Evolutionary conservation across 2,888 invertebrate genomes (phyloP).

Genomic region (Geophilus truncorum): DNA sequence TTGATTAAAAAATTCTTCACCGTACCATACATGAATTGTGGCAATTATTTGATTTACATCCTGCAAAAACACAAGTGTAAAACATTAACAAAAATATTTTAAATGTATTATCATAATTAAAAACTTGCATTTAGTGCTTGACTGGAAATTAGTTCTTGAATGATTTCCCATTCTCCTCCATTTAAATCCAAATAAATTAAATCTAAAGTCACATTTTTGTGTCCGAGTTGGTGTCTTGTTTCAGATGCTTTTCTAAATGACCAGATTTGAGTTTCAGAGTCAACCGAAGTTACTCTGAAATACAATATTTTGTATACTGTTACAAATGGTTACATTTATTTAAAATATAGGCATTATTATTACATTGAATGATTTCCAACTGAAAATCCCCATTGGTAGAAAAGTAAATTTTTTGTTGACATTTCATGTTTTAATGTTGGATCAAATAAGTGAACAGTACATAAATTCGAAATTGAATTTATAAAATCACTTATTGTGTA

Average conservation of each 20-base stretch:
- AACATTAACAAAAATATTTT: too few relatives aligned
- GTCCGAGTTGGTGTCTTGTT: slow-evolving; percentile 18
- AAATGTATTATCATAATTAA: too few relatives aligned
- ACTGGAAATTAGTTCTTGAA: slow-evolving; percentile 28
- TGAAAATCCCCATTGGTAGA: slow-evolving; percentile 25
- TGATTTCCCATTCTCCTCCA: slow-evolving; percentile 37
- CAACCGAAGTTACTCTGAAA: neutral
- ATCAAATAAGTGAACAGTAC: neutral
- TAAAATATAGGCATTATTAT: too few relatives aligned
- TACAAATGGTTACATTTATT: too few relatives aligned
- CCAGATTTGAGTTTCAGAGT: neutral
- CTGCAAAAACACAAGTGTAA: too few relatives aligned
- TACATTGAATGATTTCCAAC: neutral
- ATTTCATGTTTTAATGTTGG: neutral
- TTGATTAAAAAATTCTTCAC: slow-evolving; percentile 34
- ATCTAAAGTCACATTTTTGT: slow-evolving; percentile 30
- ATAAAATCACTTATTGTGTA: neutral
- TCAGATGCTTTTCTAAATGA: slow-evolving; percentile 30
- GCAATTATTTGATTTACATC: slow-evolving; percentile 32
- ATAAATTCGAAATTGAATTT: neutral
- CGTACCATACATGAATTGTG: slow-evolving; percentile 36
- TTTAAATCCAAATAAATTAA: slow-evolving; percentile 34
- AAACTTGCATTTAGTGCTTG: slow-evolving; percentile 22
- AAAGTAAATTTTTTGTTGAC: neutral
- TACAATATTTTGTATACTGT: neutral